Conservation (phyloP, 2,888 invertebrate species). For the Hirtodrosophila trivittata region DNA sequence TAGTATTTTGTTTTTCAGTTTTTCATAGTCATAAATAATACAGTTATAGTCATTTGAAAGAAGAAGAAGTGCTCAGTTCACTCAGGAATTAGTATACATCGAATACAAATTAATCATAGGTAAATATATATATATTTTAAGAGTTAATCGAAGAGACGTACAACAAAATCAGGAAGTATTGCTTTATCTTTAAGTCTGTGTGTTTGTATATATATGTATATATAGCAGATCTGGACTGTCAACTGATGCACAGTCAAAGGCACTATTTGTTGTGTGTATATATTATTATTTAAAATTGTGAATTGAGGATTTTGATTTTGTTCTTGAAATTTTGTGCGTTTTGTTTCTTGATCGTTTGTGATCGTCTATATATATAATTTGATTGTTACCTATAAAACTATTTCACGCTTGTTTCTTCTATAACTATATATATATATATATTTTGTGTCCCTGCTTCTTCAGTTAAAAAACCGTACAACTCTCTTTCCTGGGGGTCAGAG, state of each 20-base stretch:
- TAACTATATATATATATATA: conserved; percentile 20
- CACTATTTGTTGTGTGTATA: conserved; percentile 58
- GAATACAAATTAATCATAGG: no score
- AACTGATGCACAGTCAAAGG: conserved; percentile 66
- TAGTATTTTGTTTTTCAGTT: conserved; percentile 18
- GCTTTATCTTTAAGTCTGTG: conserved; percentile 23
- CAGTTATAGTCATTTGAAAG: conserved; percentile 36
- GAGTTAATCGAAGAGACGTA: neutral
- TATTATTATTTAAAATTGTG: conserved; percentile 29
- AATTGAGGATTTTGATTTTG: conserved; percentile 24
- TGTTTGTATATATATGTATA: conserved; percentile 20
- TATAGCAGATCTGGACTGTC: conserved; percentile 47
- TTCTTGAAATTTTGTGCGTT: conserved; percentile 34
- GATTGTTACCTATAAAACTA: conserved; percentile 39
- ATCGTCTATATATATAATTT: neutral
- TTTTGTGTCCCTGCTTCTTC: conserved; percentile 11
- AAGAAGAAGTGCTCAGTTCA: conserved; percentile 39
- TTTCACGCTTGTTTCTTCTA: conserved; percentile 50
- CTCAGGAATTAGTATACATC: conserved; percentile 18
- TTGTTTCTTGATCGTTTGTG: conserved; percentile 13
- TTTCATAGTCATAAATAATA: conserved; percentile 40
- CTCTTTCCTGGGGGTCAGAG: no score
- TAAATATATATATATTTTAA: conserved; percentile 9
- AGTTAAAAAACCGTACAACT: conserved; percentile 60
- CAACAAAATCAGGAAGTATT: conserved; percentile 38